A percentile compares a stretch with the other conserved stretches of the same genome.
These are phyloP conservation scores for Leptoteleia sp. DNA, from an alignment of 1,140 invertebrate genomes.

Conservation along the genomic window DNA sequence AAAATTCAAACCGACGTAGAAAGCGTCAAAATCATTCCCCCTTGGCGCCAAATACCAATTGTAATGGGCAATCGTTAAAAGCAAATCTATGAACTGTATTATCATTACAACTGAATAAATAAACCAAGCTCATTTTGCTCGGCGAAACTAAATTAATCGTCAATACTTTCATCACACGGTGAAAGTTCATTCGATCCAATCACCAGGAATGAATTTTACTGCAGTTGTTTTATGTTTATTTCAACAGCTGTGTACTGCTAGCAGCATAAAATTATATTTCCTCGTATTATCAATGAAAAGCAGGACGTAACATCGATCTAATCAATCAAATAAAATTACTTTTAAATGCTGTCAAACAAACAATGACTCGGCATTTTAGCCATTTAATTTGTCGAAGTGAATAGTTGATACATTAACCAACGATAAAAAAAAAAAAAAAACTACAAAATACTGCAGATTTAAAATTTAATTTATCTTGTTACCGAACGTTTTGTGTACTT, in stretches of 20 bases:
- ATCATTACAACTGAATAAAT: slow-evolving; percentile 61
- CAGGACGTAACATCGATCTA: too few relatives aligned
- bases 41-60: slow-evolving; percentile 35
- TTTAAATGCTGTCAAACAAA: slow-evolving; percentile 23
- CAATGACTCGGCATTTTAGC: slow-evolving; percentile 16
- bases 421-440: too few relatives aligned
- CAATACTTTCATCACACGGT: slow-evolving; percentile 43
- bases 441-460: too few relatives aligned
- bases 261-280: too few relatives aligned
- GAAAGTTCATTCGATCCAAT: slow-evolving; percentile 45
- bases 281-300: too few relatives aligned
- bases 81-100: slow-evolving; percentile 60
- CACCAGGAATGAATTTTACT: slow-evolving; percentile 34
- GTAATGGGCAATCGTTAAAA: slow-evolving; percentile 58
- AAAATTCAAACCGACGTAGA: slow-evolving; percentile 53
- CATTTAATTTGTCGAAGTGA: slow-evolving; percentile 8
- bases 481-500: background rate
- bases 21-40: slow-evolving; percentile 60
- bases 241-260: too few relatives aligned
- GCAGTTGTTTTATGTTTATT: slow-evolving; percentile 42
- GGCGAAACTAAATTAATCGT: slow-evolving; percentile 46
- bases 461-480: background rate
- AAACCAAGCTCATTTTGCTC: slow-evolving; percentile 28
- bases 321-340: too few relatives aligned
- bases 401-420: background rate